phyloP scores from a whole-genome alignment of 1,140 invertebrate species.

The Aphaenogaster rudis region DNA sequence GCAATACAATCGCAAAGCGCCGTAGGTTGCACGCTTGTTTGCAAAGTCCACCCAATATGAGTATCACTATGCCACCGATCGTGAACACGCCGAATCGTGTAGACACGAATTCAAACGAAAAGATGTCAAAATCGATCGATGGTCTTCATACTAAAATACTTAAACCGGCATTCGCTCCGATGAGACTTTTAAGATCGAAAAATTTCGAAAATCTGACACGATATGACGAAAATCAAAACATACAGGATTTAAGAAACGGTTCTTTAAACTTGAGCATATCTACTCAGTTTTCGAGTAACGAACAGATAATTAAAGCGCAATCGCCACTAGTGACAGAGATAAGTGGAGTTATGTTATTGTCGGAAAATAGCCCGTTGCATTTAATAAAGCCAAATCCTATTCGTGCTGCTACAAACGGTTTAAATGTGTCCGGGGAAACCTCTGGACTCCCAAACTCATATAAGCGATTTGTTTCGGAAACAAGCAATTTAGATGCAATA shows the following conservation, averaged over 20 bases:
- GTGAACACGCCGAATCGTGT: neutral
- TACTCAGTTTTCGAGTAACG: neutral
- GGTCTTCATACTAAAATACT: conserved; percentile 20
- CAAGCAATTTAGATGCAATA: neutral
- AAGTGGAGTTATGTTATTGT: conserved; percentile 58
- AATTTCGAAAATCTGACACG: conserved; percentile 70
- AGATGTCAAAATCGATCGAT: conserved; percentile 67
- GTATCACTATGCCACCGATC: conserved; percentile 61
- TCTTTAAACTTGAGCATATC: neutral
- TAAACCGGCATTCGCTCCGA: conserved; percentile 5
- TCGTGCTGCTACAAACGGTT: too few species aligned
- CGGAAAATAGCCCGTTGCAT: conserved; percentile 37
- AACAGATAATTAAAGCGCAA: conserved; percentile 9
- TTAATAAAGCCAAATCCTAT: neutral
- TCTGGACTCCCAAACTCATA: neutral
- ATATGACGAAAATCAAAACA: conserved; percentile 73
- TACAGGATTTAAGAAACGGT: neutral
- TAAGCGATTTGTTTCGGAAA: neutral
- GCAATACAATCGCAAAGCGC: neutral
- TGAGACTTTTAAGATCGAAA: conserved; percentile 62
- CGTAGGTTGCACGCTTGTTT: conserved; percentile 42
- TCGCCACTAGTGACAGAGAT: conserved; percentile 52
- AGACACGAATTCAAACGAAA: neutral
- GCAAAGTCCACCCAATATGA: conserved; percentile 66
- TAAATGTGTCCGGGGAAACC: neutral